Conservation (phyloP, 2,888 invertebrate species). For the Pseudeuparius sepicola region DNA sequence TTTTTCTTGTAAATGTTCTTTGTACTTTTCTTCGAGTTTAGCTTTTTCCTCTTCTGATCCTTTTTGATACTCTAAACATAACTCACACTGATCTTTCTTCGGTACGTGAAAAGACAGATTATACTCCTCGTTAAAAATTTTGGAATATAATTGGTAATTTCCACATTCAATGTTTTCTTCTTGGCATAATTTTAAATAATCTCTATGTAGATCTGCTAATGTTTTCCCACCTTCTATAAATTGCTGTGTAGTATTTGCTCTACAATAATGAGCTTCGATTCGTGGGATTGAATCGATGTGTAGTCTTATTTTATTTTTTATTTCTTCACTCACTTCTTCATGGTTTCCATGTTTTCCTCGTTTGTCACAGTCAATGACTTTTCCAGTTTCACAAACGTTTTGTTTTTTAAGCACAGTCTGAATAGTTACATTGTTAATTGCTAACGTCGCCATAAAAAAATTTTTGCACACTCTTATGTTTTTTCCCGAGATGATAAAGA, state of each 20-base stretch:
- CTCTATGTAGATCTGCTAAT: constrained; percentile 2
- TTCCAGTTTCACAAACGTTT: constrained; percentile 7
- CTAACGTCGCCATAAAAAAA: constrained; percentile 7
- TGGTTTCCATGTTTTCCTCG: too few species aligned
- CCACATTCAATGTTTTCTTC: constrained; percentile 8
- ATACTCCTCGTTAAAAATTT: constrained; percentile 6
- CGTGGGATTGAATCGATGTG: constrained; percentile 6
- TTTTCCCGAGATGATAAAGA: constrained; percentile 7
- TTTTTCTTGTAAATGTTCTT: constrained; percentile 8
- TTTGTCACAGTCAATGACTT: constrained; percentile 1
- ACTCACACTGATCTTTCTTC: too few species aligned
- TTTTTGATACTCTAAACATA: too few species aligned
- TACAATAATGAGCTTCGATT: constrained; percentile 8
- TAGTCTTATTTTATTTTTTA: constrained; percentile 6
- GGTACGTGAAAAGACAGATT: too few species aligned
- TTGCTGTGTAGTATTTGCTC: constrained; percentile 6
- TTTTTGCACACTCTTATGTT: constrained; percentile 8
- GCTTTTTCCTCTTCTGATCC: too few species aligned
- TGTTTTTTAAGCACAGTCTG: too few species aligned
- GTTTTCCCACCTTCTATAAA: too few species aligned
- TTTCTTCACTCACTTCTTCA: too few species aligned
- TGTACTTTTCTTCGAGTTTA: constrained; percentile 3
- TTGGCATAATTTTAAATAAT: constrained; percentile 2
- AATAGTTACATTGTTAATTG: constrained; percentile 9
- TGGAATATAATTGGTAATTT: constrained; percentile 5